phyloP scores from a whole-genome alignment of 2,797 vertebrate genomes.

The Melopsittacus undulatus region DNA sequence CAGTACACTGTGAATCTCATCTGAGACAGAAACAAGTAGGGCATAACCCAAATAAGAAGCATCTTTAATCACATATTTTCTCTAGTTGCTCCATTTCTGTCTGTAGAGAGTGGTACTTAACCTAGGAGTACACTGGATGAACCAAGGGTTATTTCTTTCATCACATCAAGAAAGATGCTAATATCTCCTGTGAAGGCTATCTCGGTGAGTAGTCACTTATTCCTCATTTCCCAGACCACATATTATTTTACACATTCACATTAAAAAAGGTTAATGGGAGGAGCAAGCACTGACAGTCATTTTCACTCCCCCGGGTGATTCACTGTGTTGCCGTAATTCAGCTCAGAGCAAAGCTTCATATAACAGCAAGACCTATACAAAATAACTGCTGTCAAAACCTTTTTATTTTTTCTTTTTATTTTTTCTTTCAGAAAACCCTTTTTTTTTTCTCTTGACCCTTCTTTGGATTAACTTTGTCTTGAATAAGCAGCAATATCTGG shows the following conservation, averaged over 20 bases:
- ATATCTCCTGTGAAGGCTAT: not conserved
- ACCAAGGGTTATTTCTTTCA: not conserved
- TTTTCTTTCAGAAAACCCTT: not conserved
- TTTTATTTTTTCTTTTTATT: not conserved
- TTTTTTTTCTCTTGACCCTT: not conserved
- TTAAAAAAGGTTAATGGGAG: constrained; percentile 47
- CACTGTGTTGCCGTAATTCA: not conserved
- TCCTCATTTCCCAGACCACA: constrained; percentile 8
- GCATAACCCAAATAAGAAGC: not conserved
- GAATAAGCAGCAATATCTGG: constrained; percentile 66
- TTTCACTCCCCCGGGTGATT: constrained; percentile 25
- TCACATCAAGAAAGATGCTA: not conserved
- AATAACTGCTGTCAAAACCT: not conserved
- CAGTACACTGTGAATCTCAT: not conserved
- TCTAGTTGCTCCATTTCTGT: not conserved
- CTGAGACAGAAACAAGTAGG: not conserved
- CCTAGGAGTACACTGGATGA: not conserved
- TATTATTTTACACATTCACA: constrained; percentile 39
- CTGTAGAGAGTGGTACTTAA: not conserved
- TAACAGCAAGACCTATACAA: not conserved
- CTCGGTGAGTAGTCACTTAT: not conserved
- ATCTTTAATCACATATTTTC: not conserved
- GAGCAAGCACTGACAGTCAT: constrained; percentile 25
- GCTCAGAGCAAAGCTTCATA: not conserved
- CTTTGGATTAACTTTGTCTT: constrained; percentile 49